These are phyloP conservation scores for Drosophila nr. perissopoda DNA, from an alignment of 2,888 invertebrate species.

Conservation along the genomic window DNA sequence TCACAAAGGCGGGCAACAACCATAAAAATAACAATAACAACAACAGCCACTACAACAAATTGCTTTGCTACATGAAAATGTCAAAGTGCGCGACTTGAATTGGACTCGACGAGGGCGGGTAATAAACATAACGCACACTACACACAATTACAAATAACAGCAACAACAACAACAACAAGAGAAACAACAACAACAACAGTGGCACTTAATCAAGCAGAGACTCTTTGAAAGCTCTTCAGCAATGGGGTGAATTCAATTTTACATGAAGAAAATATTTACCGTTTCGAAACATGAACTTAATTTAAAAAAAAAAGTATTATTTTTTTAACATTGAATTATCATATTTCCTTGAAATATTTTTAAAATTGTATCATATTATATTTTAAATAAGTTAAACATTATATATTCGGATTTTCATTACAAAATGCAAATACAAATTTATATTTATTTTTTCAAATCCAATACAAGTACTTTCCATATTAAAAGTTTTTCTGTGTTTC, in stretches of 20 bases:
- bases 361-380: not conserved
- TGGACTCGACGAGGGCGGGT: conserved; percentile 51
- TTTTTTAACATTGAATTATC: not conserved
- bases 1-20: conserved; percentile 49
- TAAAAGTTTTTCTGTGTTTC: not conserved
- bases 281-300: not conserved
- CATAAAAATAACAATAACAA: conserved; percentile 41
- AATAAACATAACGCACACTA: conserved; percentile 61
- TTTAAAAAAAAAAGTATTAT: no score
- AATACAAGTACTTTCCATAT: not conserved
- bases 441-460: not conserved
- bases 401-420: not conserved
- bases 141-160: conserved; percentile 38
- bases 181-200: conserved; percentile 23
- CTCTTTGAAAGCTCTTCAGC: conserved; percentile 46
- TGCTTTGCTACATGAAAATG: conserved; percentile 70
- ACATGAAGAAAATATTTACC: not conserved
- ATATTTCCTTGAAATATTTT: not conserved
- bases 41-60: conserved; percentile 69
- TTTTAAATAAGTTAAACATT: not conserved
- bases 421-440: not conserved
- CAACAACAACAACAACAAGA: conserved; percentile 38
- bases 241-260: conserved; percentile 8
- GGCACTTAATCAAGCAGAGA: conserved; percentile 48
- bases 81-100: conserved; percentile 61